phyloP scores from a whole-genome alignment of 2,113 vertebrate species.

The Corapipo altera region DNA sequence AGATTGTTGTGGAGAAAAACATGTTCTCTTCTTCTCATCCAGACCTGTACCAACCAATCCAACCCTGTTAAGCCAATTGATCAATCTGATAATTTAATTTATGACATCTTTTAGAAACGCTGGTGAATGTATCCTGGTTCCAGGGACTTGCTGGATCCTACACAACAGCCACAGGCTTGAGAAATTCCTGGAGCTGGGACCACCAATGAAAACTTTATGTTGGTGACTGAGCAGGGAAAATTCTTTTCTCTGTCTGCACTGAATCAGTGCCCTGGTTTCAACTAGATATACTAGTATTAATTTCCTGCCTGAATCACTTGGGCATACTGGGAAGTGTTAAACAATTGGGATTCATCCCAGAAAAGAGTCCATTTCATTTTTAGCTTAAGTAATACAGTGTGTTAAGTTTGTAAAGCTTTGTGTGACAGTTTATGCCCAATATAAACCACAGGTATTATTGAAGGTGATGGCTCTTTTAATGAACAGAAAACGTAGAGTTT shows the following conservation, averaged over 20 bases:
- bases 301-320: slow-evolving; percentile 51
- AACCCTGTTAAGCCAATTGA: accelerated
- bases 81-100: not conserved
- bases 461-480: not conserved
- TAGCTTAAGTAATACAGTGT: not conserved
- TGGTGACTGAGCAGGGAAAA: slow-evolving; percentile 26
- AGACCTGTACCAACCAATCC: not conserved
- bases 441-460: not conserved
- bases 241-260: slow-evolving; percentile 52
- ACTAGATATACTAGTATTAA: slow-evolving; percentile 33
- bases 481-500: not conserved
- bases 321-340: slow-evolving; percentile 56
- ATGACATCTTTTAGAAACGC: accelerated
- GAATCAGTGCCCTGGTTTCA: slow-evolving; percentile 54
- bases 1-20: not conserved
- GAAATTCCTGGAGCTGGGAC: slow-evolving; percentile 36
- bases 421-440: not conserved
- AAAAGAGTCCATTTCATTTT: not conserved
- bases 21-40: not conserved
- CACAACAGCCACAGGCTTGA: not conserved
- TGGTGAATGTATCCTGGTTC: not conserved
- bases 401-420: not conserved
- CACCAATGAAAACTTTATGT: not conserved
- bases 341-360: slow-evolving; percentile 53
- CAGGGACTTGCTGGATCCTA: not conserved